Evolutionary conservation across 2,888 invertebrate genomes (phyloP).

Genomic region (Nemurella pictetii): DNA sequence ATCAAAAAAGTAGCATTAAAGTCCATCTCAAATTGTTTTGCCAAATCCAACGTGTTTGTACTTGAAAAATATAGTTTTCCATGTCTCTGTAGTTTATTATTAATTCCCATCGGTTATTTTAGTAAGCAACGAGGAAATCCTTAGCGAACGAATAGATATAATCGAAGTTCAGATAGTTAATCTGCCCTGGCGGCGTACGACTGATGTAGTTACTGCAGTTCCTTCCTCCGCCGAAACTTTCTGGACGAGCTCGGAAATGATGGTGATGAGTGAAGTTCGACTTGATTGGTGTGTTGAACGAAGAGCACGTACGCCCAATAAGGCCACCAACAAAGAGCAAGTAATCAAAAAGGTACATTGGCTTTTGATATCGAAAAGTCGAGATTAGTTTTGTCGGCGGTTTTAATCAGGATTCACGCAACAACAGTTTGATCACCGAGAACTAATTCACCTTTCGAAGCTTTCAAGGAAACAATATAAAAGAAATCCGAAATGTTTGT

Average conservation of each 20-base stretch:
- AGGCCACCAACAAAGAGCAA: not conserved
- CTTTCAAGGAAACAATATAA: not conserved
- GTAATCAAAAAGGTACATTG: slow-evolving; percentile 38
- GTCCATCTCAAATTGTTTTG: no score
- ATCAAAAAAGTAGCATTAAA: no score
- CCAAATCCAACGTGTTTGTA: no score
- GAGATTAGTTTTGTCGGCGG: slow-evolving; percentile 36
- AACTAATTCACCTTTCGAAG: not conserved
- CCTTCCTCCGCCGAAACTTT: not conserved
- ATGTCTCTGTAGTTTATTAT: no score
- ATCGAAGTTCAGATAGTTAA: not conserved
- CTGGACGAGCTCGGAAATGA: not conserved
- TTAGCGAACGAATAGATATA: no score
- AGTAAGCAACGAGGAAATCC: no score
- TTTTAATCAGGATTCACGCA: slow-evolving; percentile 33
- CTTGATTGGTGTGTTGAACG: slow-evolving; percentile 9
- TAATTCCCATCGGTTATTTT: no score
- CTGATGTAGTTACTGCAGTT: not conserved
- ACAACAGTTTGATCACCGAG: not conserved
- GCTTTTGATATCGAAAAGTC: slow-evolving; percentile 39
- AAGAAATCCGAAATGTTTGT: not conserved
- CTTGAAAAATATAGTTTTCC: no score
- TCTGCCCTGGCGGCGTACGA: not conserved
- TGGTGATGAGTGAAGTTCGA: slow-evolving; percentile 16
- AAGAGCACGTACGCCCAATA: slow-evolving; percentile 19